Conservation (phyloP, 1,140 invertebrate species). For the Zeugodacus cucurbitae region DNA sequence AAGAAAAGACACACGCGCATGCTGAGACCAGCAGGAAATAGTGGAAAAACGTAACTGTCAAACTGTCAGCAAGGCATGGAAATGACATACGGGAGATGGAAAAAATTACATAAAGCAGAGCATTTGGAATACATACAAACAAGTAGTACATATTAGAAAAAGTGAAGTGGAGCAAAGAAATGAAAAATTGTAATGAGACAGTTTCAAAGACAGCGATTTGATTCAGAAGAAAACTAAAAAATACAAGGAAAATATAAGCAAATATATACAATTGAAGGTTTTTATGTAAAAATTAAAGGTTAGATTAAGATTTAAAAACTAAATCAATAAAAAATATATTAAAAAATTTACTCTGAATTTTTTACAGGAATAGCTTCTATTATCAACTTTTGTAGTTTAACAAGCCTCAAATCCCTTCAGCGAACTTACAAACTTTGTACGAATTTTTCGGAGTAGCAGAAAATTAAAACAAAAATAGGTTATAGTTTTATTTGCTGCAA, state of each 20-base stretch:
- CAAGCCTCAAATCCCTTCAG: no score
- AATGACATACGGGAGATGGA: background rate
- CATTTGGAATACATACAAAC: background rate
- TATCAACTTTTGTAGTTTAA: no score
- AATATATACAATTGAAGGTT: no score
- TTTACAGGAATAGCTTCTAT: no score
- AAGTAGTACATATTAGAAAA: background rate
- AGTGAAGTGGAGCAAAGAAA: background rate
- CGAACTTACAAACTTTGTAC: background rate
- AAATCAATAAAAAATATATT: no score
- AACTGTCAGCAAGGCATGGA: slow-evolving; percentile 3
- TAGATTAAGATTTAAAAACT: no score
- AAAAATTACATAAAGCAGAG: background rate
- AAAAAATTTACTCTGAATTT: background rate
- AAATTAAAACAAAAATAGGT: no score
- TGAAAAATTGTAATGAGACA: background rate
- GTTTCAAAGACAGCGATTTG: no score
- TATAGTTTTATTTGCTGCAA: no score
- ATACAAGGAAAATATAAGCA: no score
- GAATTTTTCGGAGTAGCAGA: background rate
- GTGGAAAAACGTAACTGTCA: slow-evolving; percentile 29
- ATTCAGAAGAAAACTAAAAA: no score
- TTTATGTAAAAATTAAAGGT: no score
- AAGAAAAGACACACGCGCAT: background rate
- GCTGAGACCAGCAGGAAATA: slow-evolving; percentile 35